Percentiles rank a stretch among this genome's conserved stretches.
Conservation (phyloP, 2,113 vertebrate species). For the Geothlypis trichas region DNA sequence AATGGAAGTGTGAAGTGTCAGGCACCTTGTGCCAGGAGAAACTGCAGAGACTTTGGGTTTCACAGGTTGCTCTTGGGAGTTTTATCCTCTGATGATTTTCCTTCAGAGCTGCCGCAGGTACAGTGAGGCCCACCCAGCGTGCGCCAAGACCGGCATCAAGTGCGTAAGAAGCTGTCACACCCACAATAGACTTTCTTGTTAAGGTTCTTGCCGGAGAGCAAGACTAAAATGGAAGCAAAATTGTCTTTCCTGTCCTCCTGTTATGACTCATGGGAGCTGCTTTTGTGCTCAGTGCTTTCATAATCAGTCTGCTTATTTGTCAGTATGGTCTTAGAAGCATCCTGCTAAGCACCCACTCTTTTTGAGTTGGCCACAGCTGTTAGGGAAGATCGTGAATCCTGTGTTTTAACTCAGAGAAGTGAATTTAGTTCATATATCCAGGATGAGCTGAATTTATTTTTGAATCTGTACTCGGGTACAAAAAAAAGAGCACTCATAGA, state of each 20-base stretch:
- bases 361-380: conserved; percentile 25
- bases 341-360: conserved; percentile 24
- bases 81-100: neutral
- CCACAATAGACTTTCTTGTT: neutral
- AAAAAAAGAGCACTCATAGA: neutral
- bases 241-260: conserved; percentile 42
- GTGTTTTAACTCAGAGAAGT: neutral
- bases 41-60: neutral
- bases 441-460: neutral
- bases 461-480: neutral
- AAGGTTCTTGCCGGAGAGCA: neutral
- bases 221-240: conserved; percentile 48
- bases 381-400: neutral
- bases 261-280: conserved; percentile 42
- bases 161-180: conserved; percentile 17
- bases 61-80: neutral
- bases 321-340: conserved; percentile 18
- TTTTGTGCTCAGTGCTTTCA: conserved; percentile 19
- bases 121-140: neutral
- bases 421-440: neutral
- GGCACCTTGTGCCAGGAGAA: neutral
- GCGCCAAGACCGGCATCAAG: neutral
- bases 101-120: neutral
- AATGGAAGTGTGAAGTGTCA: neutral
- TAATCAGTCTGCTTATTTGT: conserved; percentile 41